Evolutionary conservation across 2,113 vertebrate species (phyloP), one percentile per base, ranked within the genome.

Genomic region (Heterotilapia buettikoferi): DNA sequence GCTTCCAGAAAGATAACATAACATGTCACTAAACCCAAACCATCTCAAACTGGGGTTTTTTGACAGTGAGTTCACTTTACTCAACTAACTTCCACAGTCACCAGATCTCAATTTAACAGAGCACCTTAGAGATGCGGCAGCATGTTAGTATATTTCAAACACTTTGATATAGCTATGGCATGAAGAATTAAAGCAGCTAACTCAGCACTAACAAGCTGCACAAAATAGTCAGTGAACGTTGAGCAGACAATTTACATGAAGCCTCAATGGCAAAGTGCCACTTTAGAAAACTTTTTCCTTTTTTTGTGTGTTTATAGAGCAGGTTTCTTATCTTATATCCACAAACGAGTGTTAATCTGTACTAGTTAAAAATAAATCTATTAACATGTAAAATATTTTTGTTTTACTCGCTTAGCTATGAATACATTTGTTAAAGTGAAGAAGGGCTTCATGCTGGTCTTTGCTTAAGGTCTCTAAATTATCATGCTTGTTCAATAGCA

Each of bases 111-210:
- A 45, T 29, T 45, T 45, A 73, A 2, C 3, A 45, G 8, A 16
- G 38, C 21, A 10, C 13, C 38, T 73, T 45, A 45, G 8, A 26
- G 66, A 73, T 26, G 38, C 1, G 0, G 66, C 1, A 4, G 66
- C 36, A 26, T 0, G 0, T 24, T 26, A 73, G 8, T 26, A 24
- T 71, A 24, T 71, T 45, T 45, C 7, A 1, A 45, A 26, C 0
- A 2, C 38, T 10, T 26, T 26, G 38, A 26, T 73, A 2, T 26
- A 26, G 21, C 21, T 45, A 10, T 10, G 38, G 13, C 38, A 45
- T 16, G 8, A 45, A 1, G 38, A 73, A 45, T 73, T 45, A 73
- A 45, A 16, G 21, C 66, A 18, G 13, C 38, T 73, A 66, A 38
- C 61, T 0, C 18, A n/a, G 6, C 61, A 12, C 0, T 21, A 40